These are phyloP conservation scores for Fistularia tabacaria DNA, from an alignment of 2,797 vertebrate genomes.

Conservation along the genomic window DNA sequence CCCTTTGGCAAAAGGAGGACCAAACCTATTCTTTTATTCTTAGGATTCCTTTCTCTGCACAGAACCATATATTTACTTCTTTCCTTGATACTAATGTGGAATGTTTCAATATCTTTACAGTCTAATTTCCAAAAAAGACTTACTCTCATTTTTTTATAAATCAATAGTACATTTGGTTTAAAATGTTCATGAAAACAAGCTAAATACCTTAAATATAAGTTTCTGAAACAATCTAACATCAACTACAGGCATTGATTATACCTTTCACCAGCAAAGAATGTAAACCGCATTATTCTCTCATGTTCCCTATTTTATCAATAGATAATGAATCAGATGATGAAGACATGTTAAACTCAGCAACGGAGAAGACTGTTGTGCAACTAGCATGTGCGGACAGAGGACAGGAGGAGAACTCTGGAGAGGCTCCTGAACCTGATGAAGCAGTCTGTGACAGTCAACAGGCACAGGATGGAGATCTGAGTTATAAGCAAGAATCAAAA, in stretches of 20 bases:
- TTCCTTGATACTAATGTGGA: no score
- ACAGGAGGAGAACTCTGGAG: conserved; percentile 23
- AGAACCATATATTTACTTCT: no score
- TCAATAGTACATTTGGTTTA: no score
- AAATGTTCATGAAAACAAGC: no score
- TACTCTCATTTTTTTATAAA: no score
- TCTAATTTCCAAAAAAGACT: no score
- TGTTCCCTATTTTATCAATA: conserved; percentile 13
- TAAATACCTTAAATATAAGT: no score
- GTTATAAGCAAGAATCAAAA: conserved; percentile 71
- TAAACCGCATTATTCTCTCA: not conserved
- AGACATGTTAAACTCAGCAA: conserved; percentile 29
- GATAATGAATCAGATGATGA: conserved; percentile 65
- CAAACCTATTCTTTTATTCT: no score
- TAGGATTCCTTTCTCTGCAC: no score
- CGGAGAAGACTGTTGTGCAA: conserved; percentile 15
- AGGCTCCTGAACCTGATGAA: conserved; percentile 26
- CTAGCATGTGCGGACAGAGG: conserved; percentile 7
- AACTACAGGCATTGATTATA: not conserved
- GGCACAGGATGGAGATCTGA: conserved; percentile 44
- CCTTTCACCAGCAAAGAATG: not conserved
- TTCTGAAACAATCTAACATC: no score
- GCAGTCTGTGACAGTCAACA: conserved; percentile 36
- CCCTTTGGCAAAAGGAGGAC: no score
- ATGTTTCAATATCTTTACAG: no score